These are phyloP conservation scores for Amphibalanus amphitrite DNA, from an alignment of 1,140 invertebrate species.

Conservation along the genomic window DNA sequence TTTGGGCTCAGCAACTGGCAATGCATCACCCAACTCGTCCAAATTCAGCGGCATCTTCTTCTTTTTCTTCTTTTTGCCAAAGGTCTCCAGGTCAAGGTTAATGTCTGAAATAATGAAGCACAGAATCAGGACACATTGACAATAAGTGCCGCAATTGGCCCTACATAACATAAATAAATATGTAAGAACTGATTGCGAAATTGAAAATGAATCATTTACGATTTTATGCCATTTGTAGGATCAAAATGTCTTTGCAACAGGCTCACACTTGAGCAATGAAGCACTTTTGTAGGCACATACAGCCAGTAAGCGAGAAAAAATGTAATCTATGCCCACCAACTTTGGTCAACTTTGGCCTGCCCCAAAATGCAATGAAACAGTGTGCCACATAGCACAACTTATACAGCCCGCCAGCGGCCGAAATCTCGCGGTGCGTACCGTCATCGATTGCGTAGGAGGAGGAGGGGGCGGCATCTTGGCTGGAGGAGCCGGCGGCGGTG, in stretches of 20 bases:
- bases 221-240: background rate
- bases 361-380: no score
- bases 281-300: no score
- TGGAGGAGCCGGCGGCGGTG: no score
- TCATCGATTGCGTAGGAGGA: background rate
- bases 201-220: background rate
- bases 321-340: no score
- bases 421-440: no score
- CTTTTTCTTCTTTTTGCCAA: constrained; percentile 75
- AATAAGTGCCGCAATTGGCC: background rate
- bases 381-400: no score
- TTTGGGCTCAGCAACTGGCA: constrained; percentile 21
- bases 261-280: no score
- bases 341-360: no score
- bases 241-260: background rate
- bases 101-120: constrained; percentile 11
- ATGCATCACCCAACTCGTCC: constrained; percentile 25
- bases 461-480: background rate
- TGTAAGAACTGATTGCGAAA: background rate
- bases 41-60: constrained; percentile 43
- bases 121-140: background rate
- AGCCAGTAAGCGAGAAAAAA: no score
- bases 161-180: background rate
- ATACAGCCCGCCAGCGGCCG: no score
- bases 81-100: constrained; percentile 45